Percentiles rank a stretch among this genome's conserved stretches.
Evolutionary conservation across 2,797 vertebrate genomes (phyloP).

Genomic region (Macrochelys suwanniensis): DNA sequence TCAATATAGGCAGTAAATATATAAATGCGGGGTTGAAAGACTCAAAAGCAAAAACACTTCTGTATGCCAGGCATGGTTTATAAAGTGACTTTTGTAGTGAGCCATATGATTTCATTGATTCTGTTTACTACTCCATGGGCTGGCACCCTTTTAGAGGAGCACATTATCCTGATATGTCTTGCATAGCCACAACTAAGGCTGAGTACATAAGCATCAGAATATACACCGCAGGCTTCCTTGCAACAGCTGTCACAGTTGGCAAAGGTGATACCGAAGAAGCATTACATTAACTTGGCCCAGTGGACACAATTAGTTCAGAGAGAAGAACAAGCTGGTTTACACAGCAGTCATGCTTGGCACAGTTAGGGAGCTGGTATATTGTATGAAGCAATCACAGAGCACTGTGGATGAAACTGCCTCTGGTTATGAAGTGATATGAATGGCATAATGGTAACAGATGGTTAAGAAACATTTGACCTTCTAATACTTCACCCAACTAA

Average conservation of each 20-base stretch:
- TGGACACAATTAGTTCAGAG: conserved; percentile 68
- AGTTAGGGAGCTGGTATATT: conserved; percentile 54
- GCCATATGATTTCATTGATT: conserved; percentile 17
- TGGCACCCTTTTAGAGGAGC: conserved; percentile 40
- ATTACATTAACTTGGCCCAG: conserved; percentile 60
- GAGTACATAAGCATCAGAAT: conserved; percentile 5
- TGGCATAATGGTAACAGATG: conserved; percentile 66
- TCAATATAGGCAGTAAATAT: background rate
- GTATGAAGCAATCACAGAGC: conserved; percentile 47
- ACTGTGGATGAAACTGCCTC: conserved; percentile 52
- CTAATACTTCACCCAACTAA: conserved; percentile 19
- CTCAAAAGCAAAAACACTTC: background rate
- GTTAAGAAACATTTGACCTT: conserved; percentile 62
- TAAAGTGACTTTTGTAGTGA: conserved; percentile 41
- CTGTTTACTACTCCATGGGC: background rate
- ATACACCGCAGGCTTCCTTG: conserved; percentile 47
- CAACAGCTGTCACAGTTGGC: conserved; percentile 75
- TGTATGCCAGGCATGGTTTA: background rate
- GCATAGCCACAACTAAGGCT: background rate
- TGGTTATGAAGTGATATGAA: conserved; percentile 60
- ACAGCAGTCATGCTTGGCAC: conserved; percentile 56
- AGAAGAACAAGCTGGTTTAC: conserved; percentile 30
- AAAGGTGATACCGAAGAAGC: conserved; percentile 43
- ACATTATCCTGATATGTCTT: conserved; percentile 52
- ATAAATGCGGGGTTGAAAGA: background rate